phyloP scores from a whole-genome alignment of 2,797 vertebrate species.

The Morus bassanus region DNA sequence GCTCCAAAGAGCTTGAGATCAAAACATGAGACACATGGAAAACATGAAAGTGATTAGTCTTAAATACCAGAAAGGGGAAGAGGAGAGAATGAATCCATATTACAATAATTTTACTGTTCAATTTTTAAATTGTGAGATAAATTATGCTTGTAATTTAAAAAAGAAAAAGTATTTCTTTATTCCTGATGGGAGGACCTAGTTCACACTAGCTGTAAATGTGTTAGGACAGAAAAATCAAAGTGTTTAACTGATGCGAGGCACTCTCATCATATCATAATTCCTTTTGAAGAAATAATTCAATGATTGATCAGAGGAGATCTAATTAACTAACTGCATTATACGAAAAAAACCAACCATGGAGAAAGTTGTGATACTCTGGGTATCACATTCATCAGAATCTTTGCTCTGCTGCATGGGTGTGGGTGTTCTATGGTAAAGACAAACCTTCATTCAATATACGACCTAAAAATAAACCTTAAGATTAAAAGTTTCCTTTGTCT shows the following conservation, averaged over 20 bases:
- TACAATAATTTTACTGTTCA: neutral
- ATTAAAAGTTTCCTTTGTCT: constrained; percentile 37
- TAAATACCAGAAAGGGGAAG: neutral
- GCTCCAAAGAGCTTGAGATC: neutral
- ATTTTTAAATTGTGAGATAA: neutral
- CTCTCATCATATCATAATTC: constrained; percentile 24
- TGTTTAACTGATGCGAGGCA: neutral
- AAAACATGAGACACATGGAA: neutral
- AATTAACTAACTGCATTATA: constrained; percentile 37
- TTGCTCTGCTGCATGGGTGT: constrained; percentile 5
- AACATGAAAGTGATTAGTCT: neutral
- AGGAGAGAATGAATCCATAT: neutral
- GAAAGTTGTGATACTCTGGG: constrained; percentile 9
- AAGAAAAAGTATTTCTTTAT: neutral
- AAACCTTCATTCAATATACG: constrained; percentile 30
- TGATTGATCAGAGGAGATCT: constrained; percentile 53
- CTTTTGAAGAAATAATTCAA: constrained; percentile 6
- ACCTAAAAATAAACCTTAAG: constrained; percentile 23
- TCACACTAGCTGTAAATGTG: neutral
- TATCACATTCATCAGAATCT: constrained; percentile 9
- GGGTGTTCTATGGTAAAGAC: constrained; percentile 1
- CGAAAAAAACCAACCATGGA: neutral
- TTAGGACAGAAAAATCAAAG: constrained; percentile 53
- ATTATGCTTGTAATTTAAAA: neutral
- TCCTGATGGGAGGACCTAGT: neutral